Percentiles rank a stretch among this genome's conserved stretches.
phyloP scores from a whole-genome alignment of 2,113 vertebrate genomes.

The Alosa alosa region DNA sequence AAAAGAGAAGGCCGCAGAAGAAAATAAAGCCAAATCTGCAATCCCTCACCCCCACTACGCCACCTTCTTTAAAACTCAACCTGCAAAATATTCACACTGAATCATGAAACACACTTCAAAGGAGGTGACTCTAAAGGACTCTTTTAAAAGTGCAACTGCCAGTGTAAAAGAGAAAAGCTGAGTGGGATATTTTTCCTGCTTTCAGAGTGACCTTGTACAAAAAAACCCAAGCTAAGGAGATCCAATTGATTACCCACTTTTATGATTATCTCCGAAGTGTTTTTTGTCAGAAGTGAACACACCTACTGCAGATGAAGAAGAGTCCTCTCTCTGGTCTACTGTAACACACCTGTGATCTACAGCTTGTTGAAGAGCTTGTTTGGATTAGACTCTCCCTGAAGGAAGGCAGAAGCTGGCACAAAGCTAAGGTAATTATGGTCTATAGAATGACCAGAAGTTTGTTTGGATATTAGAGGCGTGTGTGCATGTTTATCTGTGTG shows the following conservation, averaged over 20 bases:
- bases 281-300: neutral
- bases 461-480: neutral
- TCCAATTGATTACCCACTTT: neutral
- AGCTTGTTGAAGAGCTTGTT: neutral
- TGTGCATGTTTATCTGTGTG: neutral
- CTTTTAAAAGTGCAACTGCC: neutral
- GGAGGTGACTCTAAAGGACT: neutral
- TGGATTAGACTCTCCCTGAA: neutral
- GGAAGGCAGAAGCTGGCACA: neutral
- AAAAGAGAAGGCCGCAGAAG: neutral
- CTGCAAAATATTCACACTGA: neutral
- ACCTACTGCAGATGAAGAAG: neutral
- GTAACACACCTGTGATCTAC: neutral
- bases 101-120: neutral
- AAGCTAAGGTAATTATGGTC: constrained; percentile 3
- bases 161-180: neutral
- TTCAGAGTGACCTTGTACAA: neutral
- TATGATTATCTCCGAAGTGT: neutral
- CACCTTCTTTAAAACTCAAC: neutral
- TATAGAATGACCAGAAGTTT: neutral
- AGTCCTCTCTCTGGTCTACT: too few species aligned
- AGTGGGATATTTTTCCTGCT: neutral
- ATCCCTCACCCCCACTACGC: neutral
- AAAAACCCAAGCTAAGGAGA: neutral
- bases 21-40: neutral